Evolutionary conservation across 2,888 invertebrate species (phyloP), one percentile per base, ranked within the genome.

Genomic region (Dasysyrphus albostriatus): DNA sequence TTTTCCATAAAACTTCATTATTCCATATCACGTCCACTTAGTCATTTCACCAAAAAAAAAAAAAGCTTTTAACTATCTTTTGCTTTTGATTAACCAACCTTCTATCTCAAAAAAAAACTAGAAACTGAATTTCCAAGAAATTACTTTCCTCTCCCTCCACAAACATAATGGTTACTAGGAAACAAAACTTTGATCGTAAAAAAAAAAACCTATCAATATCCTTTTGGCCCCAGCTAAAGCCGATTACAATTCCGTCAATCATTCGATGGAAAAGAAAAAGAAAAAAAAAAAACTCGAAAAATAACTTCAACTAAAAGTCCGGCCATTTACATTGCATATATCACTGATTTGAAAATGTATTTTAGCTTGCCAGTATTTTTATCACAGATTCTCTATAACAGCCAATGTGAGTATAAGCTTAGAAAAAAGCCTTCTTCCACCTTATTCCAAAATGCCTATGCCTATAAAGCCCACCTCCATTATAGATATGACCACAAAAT

Each of bases 181-280:
- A 32, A 39, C 59, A 65, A 76, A 67, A 76, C 65, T 58, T 59
- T 49, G 77, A 37, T n/a, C 77, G 32, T 77, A 69, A 49, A 42
- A 65, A 42, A 65, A 44, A 59, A 82, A 76, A 32, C 54, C 59
- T 58, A 72, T 84, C 75, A 67, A 84, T 80, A 76, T 75, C 61
- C 32, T 54, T 39, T 44, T 37, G 24, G 42, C 44, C 49, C 44
- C 49, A 49, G 67, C 29, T 70, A 72, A 37, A 72, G 65, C 75
- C 80, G 84, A 84, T 84, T 84, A 84, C 75, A 54, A 76, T 59
- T 65, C 75, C 78, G 83, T 79, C 83, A 72, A 63, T 80, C 84
- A 58, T 76, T 49, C 69, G 6, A 56, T 49, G 54, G 70, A 63
- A 8, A 37, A 16, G 56, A 44, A 56, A 24, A 42, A 24, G 24